Evolutionary conservation across 2,888 invertebrate species (phyloP).

Genomic region (Patella depressa): DNA sequence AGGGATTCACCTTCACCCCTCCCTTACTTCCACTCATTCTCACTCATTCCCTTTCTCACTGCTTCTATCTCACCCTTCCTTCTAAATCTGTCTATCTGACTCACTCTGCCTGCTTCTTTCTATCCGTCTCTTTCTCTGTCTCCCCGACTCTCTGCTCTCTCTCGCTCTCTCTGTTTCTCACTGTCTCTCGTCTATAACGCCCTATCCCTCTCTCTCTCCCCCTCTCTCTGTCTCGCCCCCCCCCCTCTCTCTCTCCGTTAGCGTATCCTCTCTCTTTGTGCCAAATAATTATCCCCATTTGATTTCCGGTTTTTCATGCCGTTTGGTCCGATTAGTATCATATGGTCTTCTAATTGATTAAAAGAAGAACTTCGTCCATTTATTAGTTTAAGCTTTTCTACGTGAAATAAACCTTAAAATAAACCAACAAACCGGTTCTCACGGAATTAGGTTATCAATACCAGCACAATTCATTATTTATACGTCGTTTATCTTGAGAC

Average conservation of each 20-base stretch:
- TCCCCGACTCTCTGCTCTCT: slow-evolving; percentile 14
- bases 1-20: neutral
- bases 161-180: neutral
- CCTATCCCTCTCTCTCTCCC: slow-evolving; percentile 19
- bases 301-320: slow-evolving; percentile 7
- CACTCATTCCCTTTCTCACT: neutral
- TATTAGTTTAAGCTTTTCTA: no score
- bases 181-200: slow-evolving; percentile 21
- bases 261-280: neutral
- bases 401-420: no score
- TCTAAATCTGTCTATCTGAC: neutral
- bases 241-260: slow-evolving; percentile 16
- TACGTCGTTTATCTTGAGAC: no score
- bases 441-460: no score
- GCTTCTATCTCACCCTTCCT: neutral
- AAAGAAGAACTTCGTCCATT: no score
- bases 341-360: neutral
- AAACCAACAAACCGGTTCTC: no score
- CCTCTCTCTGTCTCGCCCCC: neutral
- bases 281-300: neutral
- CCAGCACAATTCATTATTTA: no score
- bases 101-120: no score
- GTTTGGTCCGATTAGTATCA: slow-evolving; percentile 15
- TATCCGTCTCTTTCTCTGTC: neutral
- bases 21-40: neutral